Evolutionary conservation across 1,140 invertebrate genomes (phyloP), one percentile per base, ranked within the genome.

Genomic region (Cyrtorhinus lividipennis): DNA sequence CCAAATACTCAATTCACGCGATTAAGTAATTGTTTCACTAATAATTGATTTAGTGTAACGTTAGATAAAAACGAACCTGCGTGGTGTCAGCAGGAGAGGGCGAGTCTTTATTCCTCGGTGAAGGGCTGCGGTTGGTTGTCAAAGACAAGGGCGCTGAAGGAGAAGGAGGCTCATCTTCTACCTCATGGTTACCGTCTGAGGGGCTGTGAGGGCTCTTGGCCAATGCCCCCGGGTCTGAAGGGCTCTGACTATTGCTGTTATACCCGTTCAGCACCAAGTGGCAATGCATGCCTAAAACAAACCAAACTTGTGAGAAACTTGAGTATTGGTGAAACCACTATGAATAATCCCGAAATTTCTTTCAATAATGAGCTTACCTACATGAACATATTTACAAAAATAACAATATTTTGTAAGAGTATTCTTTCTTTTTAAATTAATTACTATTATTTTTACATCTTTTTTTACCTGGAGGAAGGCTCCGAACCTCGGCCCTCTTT

Each of bases 401-500:
- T n/a, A n/a, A n/a, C n/a, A n/a, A n/a, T n/a, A n/a, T n/a, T n/a
- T n/a, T n/a, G n/a, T n/a, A n/a, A n/a, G n/a, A n/a, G n/a, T n/a
- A n/a, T n/a, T n/a, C n/a, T n/a, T n/a, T n/a, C n/a, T n/a, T n/a
- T n/a, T n/a, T n/a, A n/a, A n/a, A n/a, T n/a, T n/a, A n/a, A n/a
- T n/a, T n/a, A n/a, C n/a, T n/a, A n/a, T n/a, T n/a, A n/a, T n/a
- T n/a, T n/a, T n/a, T n/a, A n/a, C n/a, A n/a, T n/a, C n/a, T n/a
- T n/a, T n/a, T n/a, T 62, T 65, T 56, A 70, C 67, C 68, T 64
- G 68, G 66, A 59, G 59, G 61, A 10, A 68, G 38, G 48, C 64
- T 78, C 2, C 88, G 78, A 61, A 85, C 81, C 74, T 90, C 88
- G 0, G 88, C 87, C 45, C 93, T 78, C 71, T 96, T 94, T 72